These are phyloP conservation scores for Poecilia wingei DNA, from an alignment of 2,797 vertebrate species.

Conservation along the genomic window DNA sequence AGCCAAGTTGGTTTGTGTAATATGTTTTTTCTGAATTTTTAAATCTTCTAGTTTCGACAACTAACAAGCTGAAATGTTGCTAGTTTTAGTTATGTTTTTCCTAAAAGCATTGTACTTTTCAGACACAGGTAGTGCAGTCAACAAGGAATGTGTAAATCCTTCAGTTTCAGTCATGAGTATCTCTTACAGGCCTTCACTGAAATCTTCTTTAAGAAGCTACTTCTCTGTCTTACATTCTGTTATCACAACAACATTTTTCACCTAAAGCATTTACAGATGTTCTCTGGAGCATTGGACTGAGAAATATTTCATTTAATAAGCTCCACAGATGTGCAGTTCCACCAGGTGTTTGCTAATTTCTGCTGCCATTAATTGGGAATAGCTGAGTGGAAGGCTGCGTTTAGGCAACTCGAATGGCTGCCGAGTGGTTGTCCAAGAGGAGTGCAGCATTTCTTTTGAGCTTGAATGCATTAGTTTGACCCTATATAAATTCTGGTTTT, in stretches of 20 bases:
- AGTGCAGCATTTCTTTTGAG: background rate
- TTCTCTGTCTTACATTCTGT: too few relatives aligned
- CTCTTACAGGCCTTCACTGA: conserved; percentile 31
- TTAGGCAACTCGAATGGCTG: too few relatives aligned
- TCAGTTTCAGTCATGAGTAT: conserved; percentile 48
- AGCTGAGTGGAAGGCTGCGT: too few relatives aligned
- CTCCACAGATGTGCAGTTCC: too few relatives aligned
- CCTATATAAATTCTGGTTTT: background rate
- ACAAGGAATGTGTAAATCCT: background rate
- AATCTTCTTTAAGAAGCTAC: conserved; percentile 19
- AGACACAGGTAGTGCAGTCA: conserved; percentile 2
- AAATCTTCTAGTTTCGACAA: background rate
- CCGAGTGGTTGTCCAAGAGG: background rate
- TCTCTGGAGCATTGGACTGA: too few relatives aligned
- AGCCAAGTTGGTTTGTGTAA: background rate
- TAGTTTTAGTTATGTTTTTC: background rate
- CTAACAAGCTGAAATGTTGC: background rate
- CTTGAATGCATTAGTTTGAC: background rate
- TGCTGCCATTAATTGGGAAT: too few relatives aligned
- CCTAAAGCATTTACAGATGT: too few relatives aligned
- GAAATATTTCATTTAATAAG: too few relatives aligned
- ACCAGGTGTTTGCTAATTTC: too few relatives aligned
- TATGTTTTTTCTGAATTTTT: background rate
- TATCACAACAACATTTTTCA: too few relatives aligned
- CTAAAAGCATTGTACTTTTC: background rate